Percentiles rank a stretch among this genome's conserved stretches.
These are phyloP conservation scores for Poecilia gillii DNA, from an alignment of 2,797 vertebrate genomes.

Conservation along the genomic window DNA sequence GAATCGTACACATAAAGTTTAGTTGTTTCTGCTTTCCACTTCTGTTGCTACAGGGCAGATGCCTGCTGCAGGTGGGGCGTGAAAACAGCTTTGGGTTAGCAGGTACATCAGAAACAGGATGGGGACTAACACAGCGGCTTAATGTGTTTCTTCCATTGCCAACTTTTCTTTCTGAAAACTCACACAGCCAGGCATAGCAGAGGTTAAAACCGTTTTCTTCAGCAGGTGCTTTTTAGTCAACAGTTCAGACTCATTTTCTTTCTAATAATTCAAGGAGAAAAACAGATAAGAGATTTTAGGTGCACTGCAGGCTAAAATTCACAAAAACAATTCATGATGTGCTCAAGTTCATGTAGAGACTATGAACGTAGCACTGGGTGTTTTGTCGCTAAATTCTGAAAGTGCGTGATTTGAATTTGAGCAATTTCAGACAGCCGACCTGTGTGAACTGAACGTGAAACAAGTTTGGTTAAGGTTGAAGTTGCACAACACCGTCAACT, in stretches of 20 bases:
- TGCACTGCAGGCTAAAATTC: not conserved
- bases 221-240: not conserved
- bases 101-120: conserved; percentile 1
- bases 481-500: not conserved
- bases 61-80: not conserved
- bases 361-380: not conserved
- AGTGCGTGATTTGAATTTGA: not conserved
- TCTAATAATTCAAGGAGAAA: not conserved
- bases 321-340: not conserved
- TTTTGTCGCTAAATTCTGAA: not conserved
- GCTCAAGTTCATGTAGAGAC: not conserved
- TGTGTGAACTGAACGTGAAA: not conserved
- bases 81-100: not conserved
- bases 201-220: not conserved
- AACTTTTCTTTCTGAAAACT: not conserved
- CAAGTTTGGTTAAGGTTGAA: not conserved
- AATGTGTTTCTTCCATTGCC: not conserved
- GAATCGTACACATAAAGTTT: not conserved
- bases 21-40: not conserved
- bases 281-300: not conserved
- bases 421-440: not conserved
- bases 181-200: not conserved
- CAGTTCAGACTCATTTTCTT: not conserved
- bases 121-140: not conserved
- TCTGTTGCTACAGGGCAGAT: not conserved